phyloP scores from a whole-genome alignment of 2,113 vertebrate species.

The Corvus cornix region DNA sequence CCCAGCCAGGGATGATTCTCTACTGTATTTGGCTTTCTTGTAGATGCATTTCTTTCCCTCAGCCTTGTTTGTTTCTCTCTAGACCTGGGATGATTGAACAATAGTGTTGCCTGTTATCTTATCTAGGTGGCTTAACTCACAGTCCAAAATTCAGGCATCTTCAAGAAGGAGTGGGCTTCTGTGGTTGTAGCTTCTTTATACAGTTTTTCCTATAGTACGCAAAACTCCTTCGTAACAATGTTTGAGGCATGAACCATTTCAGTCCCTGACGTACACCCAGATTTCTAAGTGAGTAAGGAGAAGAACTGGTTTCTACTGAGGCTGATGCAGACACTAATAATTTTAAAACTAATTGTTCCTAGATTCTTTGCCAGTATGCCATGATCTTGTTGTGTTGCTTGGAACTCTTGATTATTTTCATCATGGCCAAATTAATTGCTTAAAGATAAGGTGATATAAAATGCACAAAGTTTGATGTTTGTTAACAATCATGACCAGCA shows the following conservation, averaged over 20 bases:
- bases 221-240: background rate
- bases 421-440: background rate
- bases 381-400: background rate
- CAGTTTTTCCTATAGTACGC: background rate
- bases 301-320: background rate
- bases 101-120: rapidly evolving
- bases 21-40: background rate
- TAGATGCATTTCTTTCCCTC: background rate
- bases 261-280: background rate
- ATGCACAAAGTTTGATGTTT: background rate
- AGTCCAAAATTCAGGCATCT: background rate
- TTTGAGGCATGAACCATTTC: background rate
- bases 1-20: background rate
- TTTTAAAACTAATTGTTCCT: background rate
- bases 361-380: background rate
- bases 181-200: rapidly evolving
- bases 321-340: background rate
- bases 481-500: background rate
- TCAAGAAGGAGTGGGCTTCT: background rate
- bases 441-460: background rate
- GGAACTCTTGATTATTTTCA: background rate
- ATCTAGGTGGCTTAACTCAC: background rate
- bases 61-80: background rate
- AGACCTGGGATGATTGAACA: background rate
- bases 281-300: background rate